A percentile compares a stretch with the other conserved stretches of the same genome.
These are phyloP conservation scores for Drosophila picticornis DNA, from an alignment of 2,888 invertebrate species.

Conservation along the genomic window DNA sequence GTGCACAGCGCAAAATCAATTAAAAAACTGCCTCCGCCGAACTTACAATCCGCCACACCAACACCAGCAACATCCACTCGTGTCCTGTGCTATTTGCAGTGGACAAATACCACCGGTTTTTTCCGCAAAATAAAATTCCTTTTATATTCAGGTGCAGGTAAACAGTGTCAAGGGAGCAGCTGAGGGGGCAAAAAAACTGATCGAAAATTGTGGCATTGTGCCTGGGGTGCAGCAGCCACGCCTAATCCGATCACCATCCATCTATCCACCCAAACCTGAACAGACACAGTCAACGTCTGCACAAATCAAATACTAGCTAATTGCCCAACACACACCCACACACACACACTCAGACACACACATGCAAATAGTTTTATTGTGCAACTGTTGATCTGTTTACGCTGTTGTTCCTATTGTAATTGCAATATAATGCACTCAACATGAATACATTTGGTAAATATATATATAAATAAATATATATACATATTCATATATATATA, in stretches of 20 bases:
- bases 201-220: constrained; percentile 46
- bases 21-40: constrained; percentile 47
- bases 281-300: constrained; percentile 23
- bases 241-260: constrained; percentile 7
- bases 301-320: constrained; percentile 69
- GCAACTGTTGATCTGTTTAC: constrained; percentile 44
- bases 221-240: constrained; percentile 23
- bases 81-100: constrained; percentile 46
- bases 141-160: too few species aligned
- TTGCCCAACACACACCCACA: constrained; percentile 22
- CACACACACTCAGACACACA: not conserved
- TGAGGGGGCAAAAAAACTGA: not conserved
- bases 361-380: constrained; percentile 1
- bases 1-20: constrained; percentile 61
- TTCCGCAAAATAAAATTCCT: constrained; percentile 13
- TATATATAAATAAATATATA: too few species aligned
- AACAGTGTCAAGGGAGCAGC: constrained; percentile 27
- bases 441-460: constrained; percentile 61
- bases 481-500: constrained; percentile 19
- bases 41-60: not conserved
- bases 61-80: not conserved
- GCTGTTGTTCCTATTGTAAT: constrained; percentile 23
- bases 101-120: constrained; percentile 35
- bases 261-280: not conserved
- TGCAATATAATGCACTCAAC: constrained; percentile 67